phyloP scores from a whole-genome alignment of 2,888 invertebrate species.

The Rhagium mordax region DNA sequence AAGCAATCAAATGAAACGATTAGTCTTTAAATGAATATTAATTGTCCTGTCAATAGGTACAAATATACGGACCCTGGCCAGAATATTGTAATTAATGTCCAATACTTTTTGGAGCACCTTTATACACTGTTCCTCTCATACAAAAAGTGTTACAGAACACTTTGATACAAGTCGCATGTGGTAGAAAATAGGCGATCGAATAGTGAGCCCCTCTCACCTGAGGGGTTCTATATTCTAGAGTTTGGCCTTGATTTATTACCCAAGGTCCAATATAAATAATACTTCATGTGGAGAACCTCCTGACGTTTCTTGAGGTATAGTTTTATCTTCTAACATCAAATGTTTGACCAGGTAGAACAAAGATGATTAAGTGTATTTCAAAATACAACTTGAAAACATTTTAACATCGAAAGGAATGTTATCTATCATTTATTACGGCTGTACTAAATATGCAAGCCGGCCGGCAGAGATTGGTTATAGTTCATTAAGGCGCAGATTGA shows the following conservation, averaged over 20 bases:
- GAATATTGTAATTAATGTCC: not conserved
- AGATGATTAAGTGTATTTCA: conserved; percentile 39
- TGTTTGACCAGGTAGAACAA: conserved; percentile 43
- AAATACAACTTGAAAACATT: conserved; percentile 22
- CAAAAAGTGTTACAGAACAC: not conserved
- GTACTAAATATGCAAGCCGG: conserved; percentile 2
- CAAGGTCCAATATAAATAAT: conserved; percentile 37
- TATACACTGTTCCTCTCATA: not conserved
- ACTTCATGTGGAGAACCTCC: conserved; percentile 42
- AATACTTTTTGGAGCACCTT: not conserved
- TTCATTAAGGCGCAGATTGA: conserved; percentile 10
- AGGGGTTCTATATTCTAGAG: conserved; percentile 28
- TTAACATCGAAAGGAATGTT: conserved; percentile 31
- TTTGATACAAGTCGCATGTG: not conserved
- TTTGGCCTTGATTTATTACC: conserved; percentile 33
- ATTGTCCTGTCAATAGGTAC: no score
- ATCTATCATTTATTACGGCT: conserved; percentile 9
- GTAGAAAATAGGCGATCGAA: conserved; percentile 6
- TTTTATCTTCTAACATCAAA: conserved; percentile 45
- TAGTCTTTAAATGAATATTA: no score
- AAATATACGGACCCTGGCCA: no score
- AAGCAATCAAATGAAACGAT: no score
- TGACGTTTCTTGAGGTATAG: conserved; percentile 43
- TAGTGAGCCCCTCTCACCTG: conserved; percentile 35
- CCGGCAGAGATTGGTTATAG: conserved; percentile 10